Conservation (phyloP, 1,140 invertebrate species). For the Triops longicaudatus region DNA sequence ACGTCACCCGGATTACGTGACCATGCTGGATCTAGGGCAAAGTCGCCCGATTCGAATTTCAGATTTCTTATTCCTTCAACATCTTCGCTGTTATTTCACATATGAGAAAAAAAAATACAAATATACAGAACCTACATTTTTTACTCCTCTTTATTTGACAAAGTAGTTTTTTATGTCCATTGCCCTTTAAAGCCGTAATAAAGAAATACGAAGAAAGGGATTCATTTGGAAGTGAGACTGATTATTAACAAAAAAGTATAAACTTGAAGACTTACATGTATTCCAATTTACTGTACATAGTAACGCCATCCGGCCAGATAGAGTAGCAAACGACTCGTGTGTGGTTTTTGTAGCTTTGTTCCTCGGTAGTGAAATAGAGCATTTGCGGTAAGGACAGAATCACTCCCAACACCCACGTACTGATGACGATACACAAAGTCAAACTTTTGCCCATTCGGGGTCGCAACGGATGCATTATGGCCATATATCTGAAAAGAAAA, state of each 20-base stretch:
- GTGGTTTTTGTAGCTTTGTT: slow-evolving; percentile 42
- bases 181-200: no score
- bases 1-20: no score
- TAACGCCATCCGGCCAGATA: slow-evolving; percentile 69
- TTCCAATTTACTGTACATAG: slow-evolving; percentile 59
- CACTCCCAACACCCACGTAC: slow-evolving; percentile 69
- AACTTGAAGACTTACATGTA: slow-evolving; percentile 80
- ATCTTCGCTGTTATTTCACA: no score
- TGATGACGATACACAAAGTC: slow-evolving; percentile 68
- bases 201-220: no score
- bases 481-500: slow-evolving; percentile 63
- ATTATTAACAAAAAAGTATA: slow-evolving; percentile 16
- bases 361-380: slow-evolving; percentile 65
- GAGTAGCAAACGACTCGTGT: slow-evolving; percentile 63
- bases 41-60: no score
- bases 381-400: slow-evolving; percentile 73
- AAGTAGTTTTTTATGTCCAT: no score
- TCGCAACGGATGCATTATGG: slow-evolving; percentile 80
- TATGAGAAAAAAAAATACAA: slow-evolving; percentile 16
- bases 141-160: no score
- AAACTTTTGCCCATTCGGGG: slow-evolving; percentile 69
- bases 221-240: no score
- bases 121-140: no score
- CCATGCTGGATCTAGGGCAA: no score
- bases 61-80: no score